Evolutionary conservation across 2,888 invertebrate genomes (phyloP).

Genomic region (Leptothorax acervorum): DNA sequence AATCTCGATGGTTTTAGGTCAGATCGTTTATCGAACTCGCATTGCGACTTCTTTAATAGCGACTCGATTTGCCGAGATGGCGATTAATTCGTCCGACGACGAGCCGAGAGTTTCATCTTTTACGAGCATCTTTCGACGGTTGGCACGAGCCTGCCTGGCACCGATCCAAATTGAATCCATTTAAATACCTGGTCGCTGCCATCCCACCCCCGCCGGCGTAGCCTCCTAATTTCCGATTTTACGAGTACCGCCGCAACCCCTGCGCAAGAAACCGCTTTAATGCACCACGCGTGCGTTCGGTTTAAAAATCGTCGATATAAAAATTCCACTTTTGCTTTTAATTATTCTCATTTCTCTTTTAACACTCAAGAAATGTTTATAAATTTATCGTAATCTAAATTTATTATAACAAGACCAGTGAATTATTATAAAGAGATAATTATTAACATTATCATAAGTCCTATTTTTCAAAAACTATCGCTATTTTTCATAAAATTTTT

Average conservation of each 20-base stretch:
- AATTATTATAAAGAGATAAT: not conserved
- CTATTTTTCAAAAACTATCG: not conserved
- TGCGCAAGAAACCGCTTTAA: constrained; percentile 56
- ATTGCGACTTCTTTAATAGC: constrained; percentile 64
- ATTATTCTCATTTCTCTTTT: not conserved
- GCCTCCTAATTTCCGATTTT: constrained; percentile 69
- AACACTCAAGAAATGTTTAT: not conserved
- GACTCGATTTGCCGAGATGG: constrained; percentile 65
- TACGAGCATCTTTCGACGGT: constrained; percentile 65
- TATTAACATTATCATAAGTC: not conserved
- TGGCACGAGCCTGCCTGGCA: constrained; percentile 67
- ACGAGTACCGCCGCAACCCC: constrained; percentile 59
- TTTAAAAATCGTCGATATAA: not conserved
- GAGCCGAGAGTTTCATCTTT: constrained; percentile 71
- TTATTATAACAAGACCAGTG: not conserved
- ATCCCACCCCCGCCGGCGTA: constrained; percentile 51
- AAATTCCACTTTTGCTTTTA: not conserved
- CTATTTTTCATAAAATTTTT: not conserved
- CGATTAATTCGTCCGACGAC: constrained; percentile 75
- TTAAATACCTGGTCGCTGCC: constrained; percentile 66
- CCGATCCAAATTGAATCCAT: constrained; percentile 76
- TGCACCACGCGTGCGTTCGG: constrained; percentile 17
- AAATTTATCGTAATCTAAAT: not conserved
- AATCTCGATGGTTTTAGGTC: constrained; percentile 5
- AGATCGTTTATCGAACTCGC: constrained; percentile 63